phyloP scores from a whole-genome alignment of 2,113 vertebrate species.

The Engraulis encrasicolus region DNA sequence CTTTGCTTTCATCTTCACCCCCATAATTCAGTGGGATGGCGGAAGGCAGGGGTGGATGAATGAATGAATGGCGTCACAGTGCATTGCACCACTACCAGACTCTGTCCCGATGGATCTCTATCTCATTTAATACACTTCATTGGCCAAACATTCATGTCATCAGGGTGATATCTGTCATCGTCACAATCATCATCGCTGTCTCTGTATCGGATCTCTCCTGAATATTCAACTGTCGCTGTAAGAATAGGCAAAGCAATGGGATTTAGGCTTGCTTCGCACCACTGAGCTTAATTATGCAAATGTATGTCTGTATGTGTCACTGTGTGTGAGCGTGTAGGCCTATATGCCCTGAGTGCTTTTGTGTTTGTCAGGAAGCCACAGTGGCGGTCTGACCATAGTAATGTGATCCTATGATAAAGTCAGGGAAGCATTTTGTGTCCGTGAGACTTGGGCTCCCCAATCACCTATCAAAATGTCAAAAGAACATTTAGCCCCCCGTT shows the following conservation, averaged over 20 bases:
- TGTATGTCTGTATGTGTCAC: not conserved
- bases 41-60: too few relatives aligned
- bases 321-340: not conserved
- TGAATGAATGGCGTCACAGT: not conserved
- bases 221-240: not conserved
- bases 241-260: not conserved
- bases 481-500: not conserved
- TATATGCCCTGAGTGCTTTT: not conserved
- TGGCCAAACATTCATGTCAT: not conserved
- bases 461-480: not conserved
- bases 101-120: not conserved
- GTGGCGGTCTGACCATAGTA: too few relatives aligned
- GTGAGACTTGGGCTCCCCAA: not conserved
- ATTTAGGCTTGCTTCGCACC: not conserved
- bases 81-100: slow-evolving; percentile 14
- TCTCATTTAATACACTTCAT: slow-evolving; percentile 20
- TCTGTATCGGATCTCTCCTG: not conserved
- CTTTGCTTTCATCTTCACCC: slow-evolving; percentile 29
- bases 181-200: slow-evolving; percentile 1
- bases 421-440: too few relatives aligned
- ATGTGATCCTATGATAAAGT: too few relatives aligned
- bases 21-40: not conserved
- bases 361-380: too few relatives aligned
- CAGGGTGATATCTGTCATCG: not conserved
- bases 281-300: not conserved